These are phyloP conservation scores for Allophyes oxyacanthae DNA, from an alignment of 2,888 invertebrate genomes.

Conservation along the genomic window DNA sequence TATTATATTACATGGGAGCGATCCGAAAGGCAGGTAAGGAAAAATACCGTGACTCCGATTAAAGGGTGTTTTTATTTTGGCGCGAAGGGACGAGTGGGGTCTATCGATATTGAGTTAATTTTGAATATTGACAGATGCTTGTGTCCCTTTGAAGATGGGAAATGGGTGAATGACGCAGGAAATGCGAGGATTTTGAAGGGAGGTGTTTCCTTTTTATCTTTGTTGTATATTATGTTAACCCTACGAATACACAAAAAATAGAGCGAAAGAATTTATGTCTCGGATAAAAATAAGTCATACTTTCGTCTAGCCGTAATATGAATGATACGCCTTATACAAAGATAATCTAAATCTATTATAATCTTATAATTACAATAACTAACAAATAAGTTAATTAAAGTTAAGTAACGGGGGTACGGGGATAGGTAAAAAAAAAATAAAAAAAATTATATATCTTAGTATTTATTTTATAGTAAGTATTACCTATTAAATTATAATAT, in stretches of 20 bases:
- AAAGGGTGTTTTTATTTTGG: constrained; percentile 45
- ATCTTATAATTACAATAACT: no score
- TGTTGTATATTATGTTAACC: constrained; percentile 17
- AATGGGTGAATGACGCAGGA: constrained; percentile 16
- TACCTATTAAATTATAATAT: no score
- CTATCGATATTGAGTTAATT: constrained; percentile 53
- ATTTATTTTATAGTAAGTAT: no score
- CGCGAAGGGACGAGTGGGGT: constrained; percentile 21
- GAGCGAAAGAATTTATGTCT: background rate
- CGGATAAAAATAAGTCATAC: background rate
- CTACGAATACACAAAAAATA: background rate
- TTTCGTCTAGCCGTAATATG: background rate
- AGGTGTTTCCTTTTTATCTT: constrained; percentile 15
- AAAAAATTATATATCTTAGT: no score
- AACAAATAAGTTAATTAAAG: no score
- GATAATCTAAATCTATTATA: no score
- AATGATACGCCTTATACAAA: no score
- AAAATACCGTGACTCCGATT: constrained; percentile 23
- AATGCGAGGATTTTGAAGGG: constrained; percentile 20
- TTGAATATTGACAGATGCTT: constrained; percentile 43
- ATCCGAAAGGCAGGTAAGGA: constrained; percentile 13
- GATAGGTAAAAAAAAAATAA: no score
- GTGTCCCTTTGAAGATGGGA: constrained; percentile 35
- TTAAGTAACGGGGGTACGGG: no score
- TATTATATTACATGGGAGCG: constrained; percentile 34